Evolutionary conservation across 2,888 invertebrate species (phyloP), one percentile per base, ranked within the genome.

Genomic region (Drosophila emarginata): DNA sequence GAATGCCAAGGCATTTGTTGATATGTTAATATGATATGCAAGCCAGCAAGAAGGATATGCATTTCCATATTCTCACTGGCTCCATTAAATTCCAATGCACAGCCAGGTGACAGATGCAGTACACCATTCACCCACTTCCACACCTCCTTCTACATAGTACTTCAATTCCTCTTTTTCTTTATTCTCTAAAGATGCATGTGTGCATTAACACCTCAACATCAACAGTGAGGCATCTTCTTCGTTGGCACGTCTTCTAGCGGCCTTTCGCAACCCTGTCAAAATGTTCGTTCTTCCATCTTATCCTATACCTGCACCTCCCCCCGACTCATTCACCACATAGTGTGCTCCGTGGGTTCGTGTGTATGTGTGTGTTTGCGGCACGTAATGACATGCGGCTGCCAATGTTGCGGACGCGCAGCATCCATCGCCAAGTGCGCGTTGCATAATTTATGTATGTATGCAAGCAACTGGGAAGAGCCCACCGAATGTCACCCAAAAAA

Each of bases 301-400:
- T 6, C 60, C 61, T 59, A 23, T 23, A 23, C 18, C 53, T 50
- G 3, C 23, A 23, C 32, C 11, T 39, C 5, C 6, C 28, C 1
- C 28, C 5, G 5, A 5, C 6, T 18, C n/a, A 23, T 4, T 5
- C 57, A 28, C 53, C 37, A 50, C 69, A 61, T 59, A 61, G 61
- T 71, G 51, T 68, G 67, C 54, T 66, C 70, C 63, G 45, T 61
- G 60, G 15, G 2, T 57, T n/a, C n/a, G 2, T 11, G 36, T 21
- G 40, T 45, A 15, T 54, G 39, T 2, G 64, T 64, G 64, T 28
- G 45, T 32, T 64, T 74, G 74, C 76, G 67, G 77, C 87, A 83
- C 79, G 75, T 80, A 80, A 86, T 84, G 87, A 80, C 87, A 84
- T 83, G 84, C 71, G 84, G 75, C 75, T 80, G 86, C 64, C 81